Percentiles rank a stretch among this genome's conserved stretches.
These are phyloP conservation scores for Poecilia wingei DNA, from an alignment of 2,797 vertebrate genomes.

Conservation along the genomic window DNA sequence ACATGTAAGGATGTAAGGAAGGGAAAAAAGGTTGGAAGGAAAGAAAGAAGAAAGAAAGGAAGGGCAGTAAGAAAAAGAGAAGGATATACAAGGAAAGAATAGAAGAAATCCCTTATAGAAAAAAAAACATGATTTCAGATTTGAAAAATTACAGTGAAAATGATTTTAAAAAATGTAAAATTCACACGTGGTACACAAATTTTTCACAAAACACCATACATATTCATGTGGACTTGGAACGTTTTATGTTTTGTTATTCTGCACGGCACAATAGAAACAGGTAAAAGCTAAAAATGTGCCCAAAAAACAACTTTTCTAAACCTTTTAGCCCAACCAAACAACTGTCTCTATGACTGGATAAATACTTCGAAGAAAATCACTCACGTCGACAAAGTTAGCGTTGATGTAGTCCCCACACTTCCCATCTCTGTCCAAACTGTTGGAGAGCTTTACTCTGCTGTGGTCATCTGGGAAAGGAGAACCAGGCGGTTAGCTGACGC, in stretches of 20 bases:
- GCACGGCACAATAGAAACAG: not conserved
- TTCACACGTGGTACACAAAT: too few species aligned
- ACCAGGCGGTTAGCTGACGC: constrained; percentile 7
- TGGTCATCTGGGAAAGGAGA: constrained; percentile 87
- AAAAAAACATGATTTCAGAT: too few species aligned
- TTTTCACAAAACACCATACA: too few species aligned
- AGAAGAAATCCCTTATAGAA: too few species aligned
- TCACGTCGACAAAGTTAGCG: constrained; percentile 96
- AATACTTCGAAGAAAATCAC: constrained; percentile 40
- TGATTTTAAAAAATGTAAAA: too few species aligned
- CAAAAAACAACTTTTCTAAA: not conserved
- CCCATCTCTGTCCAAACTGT: constrained; percentile 88
- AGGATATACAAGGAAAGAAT: too few species aligned
- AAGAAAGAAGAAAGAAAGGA: too few species aligned
- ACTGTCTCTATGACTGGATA: not conserved
- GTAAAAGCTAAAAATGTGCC: not conserved
- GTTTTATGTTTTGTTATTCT: too few species aligned
- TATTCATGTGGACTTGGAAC: too few species aligned
- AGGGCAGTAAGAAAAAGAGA: too few species aligned
- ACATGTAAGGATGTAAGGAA: not conserved
- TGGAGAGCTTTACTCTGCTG: constrained; percentile 92
- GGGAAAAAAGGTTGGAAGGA: not conserved
- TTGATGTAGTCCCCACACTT: constrained; percentile 95
- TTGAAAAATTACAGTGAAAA: too few species aligned
- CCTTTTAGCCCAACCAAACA: not conserved